These are phyloP conservation scores for Brachionus sp. DNA, from an alignment of 1,140 invertebrate genomes.

Conservation along the genomic window DNA sequence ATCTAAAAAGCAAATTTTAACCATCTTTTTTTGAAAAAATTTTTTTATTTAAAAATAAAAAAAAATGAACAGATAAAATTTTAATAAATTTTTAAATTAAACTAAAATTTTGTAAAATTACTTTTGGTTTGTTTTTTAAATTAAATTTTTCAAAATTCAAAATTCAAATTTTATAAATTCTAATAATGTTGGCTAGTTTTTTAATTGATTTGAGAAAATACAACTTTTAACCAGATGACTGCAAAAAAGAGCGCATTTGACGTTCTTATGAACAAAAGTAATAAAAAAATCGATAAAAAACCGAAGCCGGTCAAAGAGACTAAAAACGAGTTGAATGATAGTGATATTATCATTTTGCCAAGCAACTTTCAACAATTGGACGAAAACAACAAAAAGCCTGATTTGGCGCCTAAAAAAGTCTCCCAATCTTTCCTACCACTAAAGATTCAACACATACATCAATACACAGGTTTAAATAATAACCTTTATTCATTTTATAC, in stretches of 20 bases:
- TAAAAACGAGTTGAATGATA: not conserved
- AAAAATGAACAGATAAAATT: no score
- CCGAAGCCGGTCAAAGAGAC: not conserved
- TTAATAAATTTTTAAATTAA: no score
- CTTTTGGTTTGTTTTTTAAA: no score
- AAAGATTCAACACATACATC: not conserved
- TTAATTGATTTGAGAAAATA: not conserved
- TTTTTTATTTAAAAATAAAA: no score
- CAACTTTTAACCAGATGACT: not conserved
- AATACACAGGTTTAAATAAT: not conserved
- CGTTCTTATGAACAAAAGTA: constrained; percentile 33
- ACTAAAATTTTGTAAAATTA: no score
- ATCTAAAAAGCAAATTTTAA: no score
- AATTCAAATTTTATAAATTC: not conserved
- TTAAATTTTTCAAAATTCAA: not conserved
- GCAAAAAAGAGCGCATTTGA: constrained; percentile 30
- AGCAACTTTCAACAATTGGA: not conserved
- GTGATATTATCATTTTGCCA: not conserved
- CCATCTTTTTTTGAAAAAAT: no score
- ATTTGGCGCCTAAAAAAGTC: not conserved
- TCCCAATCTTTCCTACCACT: not conserved
- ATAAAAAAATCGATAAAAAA: not conserved
- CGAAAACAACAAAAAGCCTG: not conserved
- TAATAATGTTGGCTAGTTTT: not conserved
- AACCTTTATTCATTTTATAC: no score